Evolutionary conservation across 2,113 vertebrate species (phyloP).

Genomic region (Colossoma macropomum): DNA sequence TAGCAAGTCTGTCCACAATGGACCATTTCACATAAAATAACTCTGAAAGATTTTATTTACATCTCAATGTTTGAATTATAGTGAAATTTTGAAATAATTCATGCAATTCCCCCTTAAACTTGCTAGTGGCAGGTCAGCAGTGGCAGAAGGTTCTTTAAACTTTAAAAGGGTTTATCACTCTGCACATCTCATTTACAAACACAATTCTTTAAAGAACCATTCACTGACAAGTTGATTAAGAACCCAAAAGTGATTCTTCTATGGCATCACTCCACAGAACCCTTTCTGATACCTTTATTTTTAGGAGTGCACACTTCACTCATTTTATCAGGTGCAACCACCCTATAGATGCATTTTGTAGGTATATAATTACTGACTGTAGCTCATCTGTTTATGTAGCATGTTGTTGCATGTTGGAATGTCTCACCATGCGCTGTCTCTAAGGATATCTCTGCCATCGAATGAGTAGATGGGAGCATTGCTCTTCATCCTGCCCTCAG

Average conservation of each 20-base stretch:
- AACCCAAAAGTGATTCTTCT: not conserved
- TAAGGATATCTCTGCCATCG: constrained; percentile 86
- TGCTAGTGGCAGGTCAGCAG: too few species aligned
- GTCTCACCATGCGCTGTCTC: constrained; percentile 85
- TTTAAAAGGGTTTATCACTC: too few species aligned
- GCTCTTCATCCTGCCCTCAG: constrained; percentile 76
- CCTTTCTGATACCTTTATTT: not conserved
- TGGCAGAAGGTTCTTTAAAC: not conserved
- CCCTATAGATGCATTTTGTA: not conserved
- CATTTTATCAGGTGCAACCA: not conserved
- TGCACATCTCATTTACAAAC: not conserved
- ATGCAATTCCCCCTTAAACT: too few species aligned
- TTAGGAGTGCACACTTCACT: not conserved
- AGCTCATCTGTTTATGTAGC: not conserved
- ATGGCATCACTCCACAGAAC: not conserved
- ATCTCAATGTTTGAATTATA: too few species aligned
- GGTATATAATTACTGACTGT: not conserved
- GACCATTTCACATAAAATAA: too few species aligned
- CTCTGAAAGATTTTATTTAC: too few species aligned
- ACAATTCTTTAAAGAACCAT: not conserved
- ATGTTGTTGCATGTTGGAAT: not conserved
- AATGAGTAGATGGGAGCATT: constrained; percentile 87
- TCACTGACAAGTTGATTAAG: not conserved
- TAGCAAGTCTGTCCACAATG: too few species aligned
- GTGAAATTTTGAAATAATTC: too few species aligned